phyloP scores from a whole-genome alignment of 2,797 vertebrate genomes.

The Cetoscarus ocellatus region DNA sequence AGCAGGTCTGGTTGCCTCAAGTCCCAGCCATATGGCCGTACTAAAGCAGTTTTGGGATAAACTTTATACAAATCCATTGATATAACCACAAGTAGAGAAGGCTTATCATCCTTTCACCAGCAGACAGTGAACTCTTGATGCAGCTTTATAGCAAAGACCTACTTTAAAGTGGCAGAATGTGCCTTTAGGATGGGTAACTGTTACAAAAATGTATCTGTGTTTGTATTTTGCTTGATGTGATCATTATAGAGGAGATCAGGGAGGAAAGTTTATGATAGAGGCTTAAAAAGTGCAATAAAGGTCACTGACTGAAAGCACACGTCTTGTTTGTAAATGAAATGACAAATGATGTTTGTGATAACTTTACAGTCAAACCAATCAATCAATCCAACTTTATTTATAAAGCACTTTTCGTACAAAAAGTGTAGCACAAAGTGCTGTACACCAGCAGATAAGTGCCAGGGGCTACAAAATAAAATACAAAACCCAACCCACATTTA shows the following conservation, averaged over 20 bases:
- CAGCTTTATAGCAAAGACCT: background rate
- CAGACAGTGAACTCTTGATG: background rate
- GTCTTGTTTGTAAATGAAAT: no score
- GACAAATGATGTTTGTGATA: no score
- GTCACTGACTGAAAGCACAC: background rate
- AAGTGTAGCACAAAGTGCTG: no score
- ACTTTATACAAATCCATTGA: constrained; percentile 18
- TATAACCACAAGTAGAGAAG: background rate
- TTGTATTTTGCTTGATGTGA: background rate
- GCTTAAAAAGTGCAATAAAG: background rate
- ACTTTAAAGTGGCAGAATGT: background rate
- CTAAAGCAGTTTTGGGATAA: constrained; percentile 30
- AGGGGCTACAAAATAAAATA: no score
- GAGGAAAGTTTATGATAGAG: background rate
- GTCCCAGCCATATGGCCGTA: constrained; percentile 53
- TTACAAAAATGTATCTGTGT: background rate
- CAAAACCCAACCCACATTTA: no score
- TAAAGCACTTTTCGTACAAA: no score
- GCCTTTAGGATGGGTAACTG: background rate
- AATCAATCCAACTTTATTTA: no score
- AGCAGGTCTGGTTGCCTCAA: constrained; percentile 44
- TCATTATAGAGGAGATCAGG: background rate
- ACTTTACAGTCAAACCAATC: no score
- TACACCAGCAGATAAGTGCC: no score
- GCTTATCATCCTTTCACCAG: background rate